A percentile compares a stretch with the other conserved stretches of the same genome.
Evolutionary conservation across 2,113 vertebrate genomes (phyloP).

Genomic region (Burhinus oedicnemus): DNA sequence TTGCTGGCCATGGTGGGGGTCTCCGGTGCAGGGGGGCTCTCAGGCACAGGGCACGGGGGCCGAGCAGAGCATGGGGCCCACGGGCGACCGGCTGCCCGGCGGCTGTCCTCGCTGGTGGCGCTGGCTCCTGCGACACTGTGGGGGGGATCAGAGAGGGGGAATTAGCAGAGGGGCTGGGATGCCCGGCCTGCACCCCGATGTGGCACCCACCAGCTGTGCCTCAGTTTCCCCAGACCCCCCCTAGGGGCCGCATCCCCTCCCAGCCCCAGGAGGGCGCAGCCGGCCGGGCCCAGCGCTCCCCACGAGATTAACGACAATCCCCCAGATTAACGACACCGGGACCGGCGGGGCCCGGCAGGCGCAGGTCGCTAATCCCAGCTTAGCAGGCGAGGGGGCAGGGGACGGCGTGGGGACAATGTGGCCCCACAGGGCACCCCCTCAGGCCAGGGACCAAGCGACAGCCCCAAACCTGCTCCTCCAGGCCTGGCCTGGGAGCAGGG

Average conservation of each 20-base stretch:
- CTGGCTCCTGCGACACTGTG: not conserved
- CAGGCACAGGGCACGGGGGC: not conserved
- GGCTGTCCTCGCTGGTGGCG: not conserved
- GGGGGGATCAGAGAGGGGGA: not conserved
- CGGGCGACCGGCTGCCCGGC: not conserved
- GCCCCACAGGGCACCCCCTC: not conserved
- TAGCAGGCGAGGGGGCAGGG: not conserved
- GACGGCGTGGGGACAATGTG: not conserved
- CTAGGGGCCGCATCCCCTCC: not conserved
- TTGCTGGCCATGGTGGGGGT: conserved; percentile 89
- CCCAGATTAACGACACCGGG: conserved; percentile 26
- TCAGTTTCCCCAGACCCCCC: not conserved
- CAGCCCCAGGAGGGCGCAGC: conserved; percentile 15
- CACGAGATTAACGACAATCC: not conserved
- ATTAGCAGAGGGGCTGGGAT: not conserved
- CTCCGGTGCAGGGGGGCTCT: conserved; percentile 17
- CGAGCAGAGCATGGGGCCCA: conserved; percentile 10
- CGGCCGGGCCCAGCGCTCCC: not conserved
- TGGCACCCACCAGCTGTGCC: not conserved
- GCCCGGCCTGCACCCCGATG: not conserved
- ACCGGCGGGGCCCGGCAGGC: not conserved
- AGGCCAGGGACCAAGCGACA: accelerated
- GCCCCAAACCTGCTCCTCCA: not conserved
- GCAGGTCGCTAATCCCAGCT: not conserved
- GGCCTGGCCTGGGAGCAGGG: accelerated